Evolutionary conservation across 2,888 invertebrate species (phyloP), one percentile per base, ranked within the genome.

Genomic region (Digitonthophagus gazella): DNA sequence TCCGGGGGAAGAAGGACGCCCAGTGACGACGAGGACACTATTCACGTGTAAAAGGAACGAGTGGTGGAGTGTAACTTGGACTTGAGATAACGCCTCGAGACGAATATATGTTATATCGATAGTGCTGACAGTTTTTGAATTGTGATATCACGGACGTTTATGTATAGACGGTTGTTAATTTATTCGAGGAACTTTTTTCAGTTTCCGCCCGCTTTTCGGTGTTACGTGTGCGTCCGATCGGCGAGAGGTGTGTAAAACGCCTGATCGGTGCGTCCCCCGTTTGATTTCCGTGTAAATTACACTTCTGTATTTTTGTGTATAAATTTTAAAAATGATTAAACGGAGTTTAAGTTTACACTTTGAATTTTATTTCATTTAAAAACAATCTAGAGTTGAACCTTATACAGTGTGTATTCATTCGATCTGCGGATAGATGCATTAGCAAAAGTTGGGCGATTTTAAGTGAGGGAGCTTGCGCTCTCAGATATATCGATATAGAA

Each of bases 1-100:
- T 86, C 74, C 81, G 85, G 71, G 65, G 79, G 79, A 16, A 74
- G 82, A 68, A 76, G 82, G 68, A 81, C 83, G 16, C 82, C 82
- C 20, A 87, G 87, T 66, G 88, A 88, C 66, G 88, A 88, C 72
- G 89, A 89, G 71, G 88, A 89, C 78, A 85, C 88, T 20, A 89
- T 89, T 77, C 88, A 89, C 77, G 89, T 89, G 75, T 89, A 81
- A 80, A 75, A 67, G 19, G 11, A 20, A 55, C 44, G 20, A 55
- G 57, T 19, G 55, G 56, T 15, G 19, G 57, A 57, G 22, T 19
- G 44, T 15, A 4, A 58, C 16, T 63, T 55, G 20, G 57, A 55
- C 55, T 66, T 18, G 56, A 16, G 44, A 16, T n/a, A 67, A 65
- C 8, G 16, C 56, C 64, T 20, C 28, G 44, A 8, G 54, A 65